Conservation (phyloP, 2,797 vertebrate species). For the Sebastes minor region DNA sequence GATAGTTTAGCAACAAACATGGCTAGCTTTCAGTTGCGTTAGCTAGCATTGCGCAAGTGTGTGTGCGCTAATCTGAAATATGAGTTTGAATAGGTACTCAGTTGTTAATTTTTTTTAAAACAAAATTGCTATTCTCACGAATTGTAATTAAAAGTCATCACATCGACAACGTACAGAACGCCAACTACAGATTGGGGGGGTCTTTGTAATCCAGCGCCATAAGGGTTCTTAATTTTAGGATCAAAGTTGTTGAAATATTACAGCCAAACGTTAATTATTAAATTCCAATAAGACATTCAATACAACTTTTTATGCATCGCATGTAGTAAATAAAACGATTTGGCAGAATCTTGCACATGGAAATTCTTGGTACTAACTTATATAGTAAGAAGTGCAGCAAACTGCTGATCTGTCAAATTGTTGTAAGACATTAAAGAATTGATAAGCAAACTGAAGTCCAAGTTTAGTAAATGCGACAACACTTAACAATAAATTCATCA, state of each 20-base stretch:
- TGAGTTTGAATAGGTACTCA: neutral
- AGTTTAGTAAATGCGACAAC: neutral
- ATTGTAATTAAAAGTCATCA: neutral
- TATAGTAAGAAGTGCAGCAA: neutral
- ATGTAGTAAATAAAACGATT: neutral
- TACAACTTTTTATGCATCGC: neutral
- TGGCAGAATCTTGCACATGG: neutral
- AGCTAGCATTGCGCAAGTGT: constrained; percentile 18
- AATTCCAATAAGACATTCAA: neutral
- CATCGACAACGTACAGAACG: neutral
- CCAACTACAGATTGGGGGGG: neutral
- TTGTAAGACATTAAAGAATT: neutral
- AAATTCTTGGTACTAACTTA: neutral
- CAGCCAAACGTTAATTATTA: neutral
- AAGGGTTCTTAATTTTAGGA: neutral
- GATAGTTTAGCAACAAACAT: constrained; percentile 1
- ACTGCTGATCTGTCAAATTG: neutral
- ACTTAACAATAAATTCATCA: constrained; percentile 6
- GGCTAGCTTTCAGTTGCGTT: constrained; percentile 43
- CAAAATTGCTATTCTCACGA: neutral
- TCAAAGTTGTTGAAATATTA: neutral
- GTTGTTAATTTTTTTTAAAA: neutral
- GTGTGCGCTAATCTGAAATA: neutral
- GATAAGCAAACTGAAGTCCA: neutral
- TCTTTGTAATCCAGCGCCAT: neutral